Evolutionary conservation across 2,113 vertebrate species (phyloP).

Genomic region (Alethe castanea): DNA sequence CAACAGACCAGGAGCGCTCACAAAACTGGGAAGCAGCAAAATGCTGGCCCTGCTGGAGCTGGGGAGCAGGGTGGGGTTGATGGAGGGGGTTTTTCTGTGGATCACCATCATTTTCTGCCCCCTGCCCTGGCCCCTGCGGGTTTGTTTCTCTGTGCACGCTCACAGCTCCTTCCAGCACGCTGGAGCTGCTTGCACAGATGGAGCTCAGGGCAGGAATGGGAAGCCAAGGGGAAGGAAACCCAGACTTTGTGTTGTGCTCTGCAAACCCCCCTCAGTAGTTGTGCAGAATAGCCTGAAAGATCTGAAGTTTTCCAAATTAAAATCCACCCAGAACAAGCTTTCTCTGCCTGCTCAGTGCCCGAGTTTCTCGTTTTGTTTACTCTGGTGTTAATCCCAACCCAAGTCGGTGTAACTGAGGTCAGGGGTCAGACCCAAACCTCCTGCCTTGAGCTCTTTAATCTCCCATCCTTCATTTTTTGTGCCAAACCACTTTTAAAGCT

Average conservation of each 20-base stretch:
- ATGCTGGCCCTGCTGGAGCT: background rate
- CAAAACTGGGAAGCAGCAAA: background rate
- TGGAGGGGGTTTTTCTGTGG: background rate
- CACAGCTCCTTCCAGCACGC: background rate
- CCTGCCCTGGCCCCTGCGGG: background rate
- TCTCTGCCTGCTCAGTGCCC: background rate
- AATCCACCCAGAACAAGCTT: background rate
- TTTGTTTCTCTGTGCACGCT: background rate
- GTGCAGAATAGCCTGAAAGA: background rate
- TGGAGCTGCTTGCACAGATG: background rate
- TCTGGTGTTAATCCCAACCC: background rate
- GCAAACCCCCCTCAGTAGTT: background rate
- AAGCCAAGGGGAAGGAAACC: background rate
- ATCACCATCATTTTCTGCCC: background rate
- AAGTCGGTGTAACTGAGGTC: background rate
- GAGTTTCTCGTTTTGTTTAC: background rate
- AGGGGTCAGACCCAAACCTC: background rate
- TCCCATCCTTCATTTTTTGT: background rate
- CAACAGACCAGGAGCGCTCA: rapidly evolving
- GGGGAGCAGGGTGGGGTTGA: background rate
- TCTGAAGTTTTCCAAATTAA: background rate
- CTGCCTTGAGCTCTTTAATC: background rate
- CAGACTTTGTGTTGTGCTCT: background rate
- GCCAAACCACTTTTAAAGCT: slow-evolving; percentile 4
- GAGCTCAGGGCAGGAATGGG: background rate